A percentile compares a stretch with the other conserved stretches of the same genome.
These are phyloP conservation scores for Hypocryptadius cinnamomeus DNA, from an alignment of 2,113 vertebrate genomes.

Conservation along the genomic window DNA sequence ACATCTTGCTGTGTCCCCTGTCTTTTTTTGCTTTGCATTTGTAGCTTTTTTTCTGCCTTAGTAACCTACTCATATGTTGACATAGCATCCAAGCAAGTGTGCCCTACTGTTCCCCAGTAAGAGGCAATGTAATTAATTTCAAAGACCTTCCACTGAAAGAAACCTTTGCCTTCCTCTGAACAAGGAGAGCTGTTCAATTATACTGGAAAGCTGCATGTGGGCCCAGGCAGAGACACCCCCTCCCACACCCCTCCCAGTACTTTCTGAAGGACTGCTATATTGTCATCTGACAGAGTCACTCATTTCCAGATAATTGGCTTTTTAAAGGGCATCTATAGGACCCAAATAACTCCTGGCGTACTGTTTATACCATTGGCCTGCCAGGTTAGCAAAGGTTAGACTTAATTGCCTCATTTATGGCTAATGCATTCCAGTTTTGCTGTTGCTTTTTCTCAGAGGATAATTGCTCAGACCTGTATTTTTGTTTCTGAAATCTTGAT, in stretches of 20 bases:
- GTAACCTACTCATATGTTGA: slow-evolving; percentile 23
- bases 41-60: background rate
- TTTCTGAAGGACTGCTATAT: slow-evolving; percentile 34
- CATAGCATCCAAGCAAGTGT: background rate
- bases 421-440: slow-evolving; percentile 64
- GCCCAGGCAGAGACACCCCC: background rate
- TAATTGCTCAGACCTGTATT: slow-evolving; percentile 56
- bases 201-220: slow-evolving; percentile 25
- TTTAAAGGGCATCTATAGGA: slow-evolving; percentile 62
- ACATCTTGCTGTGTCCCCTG: background rate
- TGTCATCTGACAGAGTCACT: slow-evolving; percentile 62
- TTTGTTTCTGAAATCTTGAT: slow-evolving; percentile 46
- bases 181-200: slow-evolving; percentile 50
- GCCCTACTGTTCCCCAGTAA: background rate
- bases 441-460: slow-evolving; percentile 22
- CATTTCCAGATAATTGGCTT: slow-evolving; percentile 67
- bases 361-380: slow-evolving; percentile 49
- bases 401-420: slow-evolving; percentile 72
- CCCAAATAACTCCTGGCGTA: slow-evolving; percentile 62
- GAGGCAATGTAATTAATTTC: slow-evolving; percentile 11
- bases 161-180: slow-evolving; percentile 28
- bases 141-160: slow-evolving; percentile 6
- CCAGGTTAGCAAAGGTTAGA: slow-evolving; percentile 52
- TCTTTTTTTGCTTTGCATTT: background rate
- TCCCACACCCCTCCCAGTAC: background rate